Evolutionary conservation across 92 coral and sea anemone genomes (phyloP), one percentile per base, ranked within the genome.

Genomic region (Phenganax marumi): DNA sequence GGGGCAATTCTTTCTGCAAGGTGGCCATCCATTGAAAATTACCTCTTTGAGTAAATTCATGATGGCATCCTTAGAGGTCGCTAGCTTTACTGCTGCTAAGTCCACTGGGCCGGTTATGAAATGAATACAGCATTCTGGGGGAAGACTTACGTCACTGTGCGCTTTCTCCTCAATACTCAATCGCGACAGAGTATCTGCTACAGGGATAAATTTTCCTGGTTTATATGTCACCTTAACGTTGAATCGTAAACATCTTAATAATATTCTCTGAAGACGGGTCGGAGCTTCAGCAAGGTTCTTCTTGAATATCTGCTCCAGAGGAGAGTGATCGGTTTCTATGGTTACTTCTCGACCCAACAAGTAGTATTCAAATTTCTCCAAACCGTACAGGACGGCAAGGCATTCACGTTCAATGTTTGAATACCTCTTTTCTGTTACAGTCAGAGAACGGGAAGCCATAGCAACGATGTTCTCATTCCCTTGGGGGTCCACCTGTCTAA

Each of bases 151-250:
- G 11, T 54, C 17, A 54, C 10, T 17, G 17, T 10, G 60, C 60
- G 17, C n/a, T 54, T 54, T 17, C 60, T 17, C 60, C 60, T 17
- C n/a, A 10, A 54, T 17, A 54, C 11, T 86, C 33, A 87, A 58
- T 21, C 76, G 84, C 33, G 89, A 90, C 61, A 80, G 84, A 80
- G 87, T 86, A 54, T 89, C 91, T 13, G 93, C 91, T 7, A 90
- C 89, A 23, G 88, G 91, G 17, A 88, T 90, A 25, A 81, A 25
- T 80, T 80, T 63, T 50, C 93, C 91, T 23, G 70, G 85, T 39
- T 80, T 84, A 89, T 88, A 90, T 52, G 53, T 85, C 52, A 88
- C 91, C 51, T 90, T 82, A 47, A 88, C 68, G 84, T 81, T 71
- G 73, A 87, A 83, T 62, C 55, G 49, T 75, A 87, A 51, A 53